These are phyloP conservation scores for Brachionus calyciflorus DNA, from an alignment of 1,140 invertebrate genomes.

Conservation along the genomic window DNA sequence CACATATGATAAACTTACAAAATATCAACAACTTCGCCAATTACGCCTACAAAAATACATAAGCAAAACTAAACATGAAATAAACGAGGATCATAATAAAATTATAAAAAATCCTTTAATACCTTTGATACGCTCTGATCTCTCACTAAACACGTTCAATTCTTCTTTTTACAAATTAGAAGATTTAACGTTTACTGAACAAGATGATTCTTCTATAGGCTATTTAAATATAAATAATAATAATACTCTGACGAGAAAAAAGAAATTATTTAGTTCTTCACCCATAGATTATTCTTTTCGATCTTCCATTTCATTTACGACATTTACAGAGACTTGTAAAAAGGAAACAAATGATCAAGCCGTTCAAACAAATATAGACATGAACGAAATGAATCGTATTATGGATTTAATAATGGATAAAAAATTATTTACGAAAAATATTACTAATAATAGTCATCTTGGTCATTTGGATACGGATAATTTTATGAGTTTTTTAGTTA, in stretches of 20 bases:
- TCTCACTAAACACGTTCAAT: neutral
- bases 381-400: neutral
- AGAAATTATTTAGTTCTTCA: constrained; percentile 6
- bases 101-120: neutral
- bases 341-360: neutral
- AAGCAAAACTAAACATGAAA: neutral
- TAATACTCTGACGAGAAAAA: neutral
- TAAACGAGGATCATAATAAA: neutral
- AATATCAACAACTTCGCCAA: neutral
- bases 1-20: neutral
- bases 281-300: neutral
- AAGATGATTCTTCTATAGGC: neutral
- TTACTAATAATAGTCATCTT: neutral
- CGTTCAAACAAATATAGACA: constrained; percentile 4
- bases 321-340: neutral
- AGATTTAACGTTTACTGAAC: constrained; percentile 17
- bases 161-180: constrained; percentile 23
- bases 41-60: neutral
- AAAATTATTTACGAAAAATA: neutral
- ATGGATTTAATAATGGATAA: neutral
- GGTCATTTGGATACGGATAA: neutral
- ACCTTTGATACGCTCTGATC: neutral
- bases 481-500: constrained; percentile 19
- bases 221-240: constrained; percentile 8
- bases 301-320: neutral